A percentile compares a stretch with the other conserved stretches of the same genome.
Evolutionary conservation across 2,888 invertebrate species (phyloP).

Genomic region (Drosophila parthenogenetica): DNA sequence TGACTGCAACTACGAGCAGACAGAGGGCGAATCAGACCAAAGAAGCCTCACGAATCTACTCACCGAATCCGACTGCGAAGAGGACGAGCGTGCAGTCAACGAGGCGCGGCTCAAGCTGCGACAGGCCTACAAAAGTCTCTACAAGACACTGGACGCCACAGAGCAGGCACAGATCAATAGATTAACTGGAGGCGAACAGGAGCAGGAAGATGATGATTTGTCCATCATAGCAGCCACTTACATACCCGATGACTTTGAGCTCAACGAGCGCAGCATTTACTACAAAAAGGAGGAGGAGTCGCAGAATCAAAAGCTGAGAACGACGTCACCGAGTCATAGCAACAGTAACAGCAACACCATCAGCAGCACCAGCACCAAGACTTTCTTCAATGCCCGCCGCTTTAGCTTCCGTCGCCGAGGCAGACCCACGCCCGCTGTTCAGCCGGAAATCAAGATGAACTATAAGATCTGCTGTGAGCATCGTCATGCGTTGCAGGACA

Average conservation of each 20-base stretch:
- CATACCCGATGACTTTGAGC: conserved; percentile 73
- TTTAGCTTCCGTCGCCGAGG: conserved; percentile 78
- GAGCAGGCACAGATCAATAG: conserved; percentile 54
- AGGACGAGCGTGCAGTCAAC: conserved; percentile 68
- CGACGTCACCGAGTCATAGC: conserved; percentile 8
- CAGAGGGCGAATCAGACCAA: conserved; percentile 72
- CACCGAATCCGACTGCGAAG: conserved; percentile 77
- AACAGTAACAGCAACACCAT: conserved; percentile 18
- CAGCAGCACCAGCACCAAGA: conserved; percentile 47
- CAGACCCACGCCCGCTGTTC: conserved; percentile 34
- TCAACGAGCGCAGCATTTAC: conserved; percentile 68
- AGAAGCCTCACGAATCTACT: conserved; percentile 77
- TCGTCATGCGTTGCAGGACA: conserved; percentile 82
- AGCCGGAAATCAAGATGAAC: conserved; percentile 80
- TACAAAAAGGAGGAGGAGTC: conserved; percentile 51
- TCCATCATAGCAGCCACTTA: conserved; percentile 84
- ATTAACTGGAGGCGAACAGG: conserved; percentile 43
- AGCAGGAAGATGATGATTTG: conserved; percentile 79
- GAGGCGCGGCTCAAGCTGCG: conserved; percentile 66
- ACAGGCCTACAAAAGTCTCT: conserved; percentile 58
- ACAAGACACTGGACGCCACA: conserved; percentile 50
- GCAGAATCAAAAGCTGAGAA: conserved; percentile 6
- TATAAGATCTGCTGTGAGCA: conserved; percentile 85
- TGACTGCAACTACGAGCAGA: conserved; percentile 54
- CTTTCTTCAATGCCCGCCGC: conserved; percentile 70